Evolutionary conservation across 2,797 vertebrate species (phyloP).

Genomic region (Eurystomus glaucurus): DNA sequence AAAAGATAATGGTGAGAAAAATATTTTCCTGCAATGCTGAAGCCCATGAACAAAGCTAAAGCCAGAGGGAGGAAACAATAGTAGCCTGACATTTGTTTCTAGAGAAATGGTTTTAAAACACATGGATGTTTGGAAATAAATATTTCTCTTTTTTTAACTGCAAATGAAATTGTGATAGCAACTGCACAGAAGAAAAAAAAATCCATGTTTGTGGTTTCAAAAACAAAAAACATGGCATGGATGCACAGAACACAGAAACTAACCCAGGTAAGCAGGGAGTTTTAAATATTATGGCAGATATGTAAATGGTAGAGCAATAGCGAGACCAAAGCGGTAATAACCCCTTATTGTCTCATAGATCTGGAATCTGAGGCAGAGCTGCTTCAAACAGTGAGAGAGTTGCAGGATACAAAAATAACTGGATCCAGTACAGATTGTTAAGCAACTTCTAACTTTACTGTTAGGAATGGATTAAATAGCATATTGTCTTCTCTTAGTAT

Average conservation of each 20-base stretch:
- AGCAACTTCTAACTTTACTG: background rate
- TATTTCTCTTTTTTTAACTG: background rate
- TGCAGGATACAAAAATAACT: background rate
- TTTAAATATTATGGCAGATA: background rate
- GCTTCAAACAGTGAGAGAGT: background rate
- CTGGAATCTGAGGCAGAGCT: background rate
- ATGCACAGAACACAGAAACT: background rate
- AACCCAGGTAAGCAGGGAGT: fast-evolving
- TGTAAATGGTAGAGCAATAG: background rate
- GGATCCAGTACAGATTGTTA: background rate
- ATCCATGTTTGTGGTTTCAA: background rate
- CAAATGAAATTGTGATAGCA: background rate
- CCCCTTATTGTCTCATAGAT: background rate
- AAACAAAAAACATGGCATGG: background rate
- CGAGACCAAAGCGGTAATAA: background rate
- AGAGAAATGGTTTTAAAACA: background rate
- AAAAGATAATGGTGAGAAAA: background rate
- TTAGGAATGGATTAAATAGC: background rate
- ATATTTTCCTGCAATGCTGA: background rate
- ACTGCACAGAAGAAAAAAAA: background rate
- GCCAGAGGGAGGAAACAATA: background rate
- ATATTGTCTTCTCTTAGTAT: background rate
- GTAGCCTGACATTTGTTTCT: background rate
- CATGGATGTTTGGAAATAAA: background rate
- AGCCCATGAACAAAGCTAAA: background rate